Base-by-base conservation (phyloP, 2,113 vertebrate species). In the Lampris megalopsis region DNA sequence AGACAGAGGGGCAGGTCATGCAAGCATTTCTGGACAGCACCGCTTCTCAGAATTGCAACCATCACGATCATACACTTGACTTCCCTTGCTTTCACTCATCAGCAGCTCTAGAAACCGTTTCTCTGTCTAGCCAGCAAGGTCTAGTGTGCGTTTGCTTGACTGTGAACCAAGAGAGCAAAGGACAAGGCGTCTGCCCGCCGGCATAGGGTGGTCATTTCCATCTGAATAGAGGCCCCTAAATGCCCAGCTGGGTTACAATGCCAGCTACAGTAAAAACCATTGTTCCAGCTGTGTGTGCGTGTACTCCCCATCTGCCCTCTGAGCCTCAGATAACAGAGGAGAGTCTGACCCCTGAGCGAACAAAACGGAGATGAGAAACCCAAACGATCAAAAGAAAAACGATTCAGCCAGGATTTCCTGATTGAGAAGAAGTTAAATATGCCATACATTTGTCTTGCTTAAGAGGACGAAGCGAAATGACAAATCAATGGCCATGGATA, bases 241-340 rank as follows among this genome's bases (percentile, higher is more conserved):
- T 80, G 88, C 77, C 77, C 90, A 66, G 76, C 88, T 85, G 88
- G 87, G 88, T 84, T 73, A 92, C 88, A 92, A 89, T 88, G 45
- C 57, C 38, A 86, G 84, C 84, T 86, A 91, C 90, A 92, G 90
- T 91, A 79, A 77, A 81, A 77, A 50, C 80, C 82, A 88, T 91
- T 92, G 90, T 92, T 86, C 73, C 84, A 77, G 74, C 82, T 84
- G 86, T 86, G 84, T 75, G 53, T 47, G 24, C 52, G 40, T 68
- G 48, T 71, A 63, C 60, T 49, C 63, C 63, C 41, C 2, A 49
- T 49, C 45, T 45, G 41, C 41, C 67, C 11, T 36, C 9, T 9
- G 9, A n/a, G 43, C 68, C 48, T 70, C 68, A 38, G n/a, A 70
- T 59, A 48, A 57, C 73, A 69, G 45, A 80, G 52, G 3, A 71